Conservation (phyloP, 2,113 vertebrate species). For the Astur gentilis region DNA sequence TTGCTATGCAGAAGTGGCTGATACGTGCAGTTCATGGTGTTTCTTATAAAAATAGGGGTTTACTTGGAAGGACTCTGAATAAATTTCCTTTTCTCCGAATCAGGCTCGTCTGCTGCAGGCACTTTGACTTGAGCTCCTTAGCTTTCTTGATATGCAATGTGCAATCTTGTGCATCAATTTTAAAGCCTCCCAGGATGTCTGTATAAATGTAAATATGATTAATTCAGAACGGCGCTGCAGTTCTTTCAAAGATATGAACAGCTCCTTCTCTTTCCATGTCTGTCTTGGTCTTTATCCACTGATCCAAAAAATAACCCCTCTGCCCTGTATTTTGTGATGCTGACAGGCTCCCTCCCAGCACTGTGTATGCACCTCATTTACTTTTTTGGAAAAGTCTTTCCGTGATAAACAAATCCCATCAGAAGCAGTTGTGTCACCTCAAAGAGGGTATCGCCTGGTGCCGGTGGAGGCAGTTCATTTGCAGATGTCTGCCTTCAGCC, state of each 20-base stretch:
- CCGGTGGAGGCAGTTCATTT: accelerated
- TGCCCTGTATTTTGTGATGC: not conserved
- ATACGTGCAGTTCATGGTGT: not conserved
- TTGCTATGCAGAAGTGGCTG: not conserved
- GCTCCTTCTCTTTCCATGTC: not conserved
- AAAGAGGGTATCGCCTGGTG: not conserved
- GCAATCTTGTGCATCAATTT: not conserved
- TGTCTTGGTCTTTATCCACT: not conserved
- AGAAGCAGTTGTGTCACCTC: not conserved
- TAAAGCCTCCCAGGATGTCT: not conserved
- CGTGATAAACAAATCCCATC: not conserved
- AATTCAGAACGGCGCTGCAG: not conserved
- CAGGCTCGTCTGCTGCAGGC: not conserved
- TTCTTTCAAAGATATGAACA: not conserved
- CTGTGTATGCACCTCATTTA: not conserved
- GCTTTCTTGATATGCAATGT: not conserved
- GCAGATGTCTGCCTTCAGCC: not conserved
- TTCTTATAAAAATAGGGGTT: not conserved
- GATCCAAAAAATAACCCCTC: not conserved
- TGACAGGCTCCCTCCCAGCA: not conserved
- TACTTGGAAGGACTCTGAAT: not conserved
- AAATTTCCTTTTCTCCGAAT: not conserved
- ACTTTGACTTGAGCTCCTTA: not conserved
- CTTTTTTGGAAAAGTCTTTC: not conserved
- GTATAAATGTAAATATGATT: not conserved